These are phyloP conservation scores for Anarrhichthys ocellatus DNA, from an alignment of 2,113 vertebrate species.

Conservation along the genomic window DNA sequence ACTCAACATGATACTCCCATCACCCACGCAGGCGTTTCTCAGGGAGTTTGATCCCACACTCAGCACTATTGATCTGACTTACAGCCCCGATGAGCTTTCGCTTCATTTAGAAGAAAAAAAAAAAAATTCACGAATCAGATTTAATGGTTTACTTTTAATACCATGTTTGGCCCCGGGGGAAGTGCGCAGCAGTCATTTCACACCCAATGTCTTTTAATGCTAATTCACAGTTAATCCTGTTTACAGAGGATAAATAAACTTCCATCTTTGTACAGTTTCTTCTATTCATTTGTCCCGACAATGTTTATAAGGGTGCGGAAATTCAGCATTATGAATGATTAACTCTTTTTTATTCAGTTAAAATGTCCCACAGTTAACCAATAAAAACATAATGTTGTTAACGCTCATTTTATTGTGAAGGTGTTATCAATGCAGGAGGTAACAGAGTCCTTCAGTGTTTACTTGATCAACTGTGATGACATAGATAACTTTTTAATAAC, in stretches of 20 bases:
- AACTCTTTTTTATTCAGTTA: not conserved
- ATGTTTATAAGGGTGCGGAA: not conserved
- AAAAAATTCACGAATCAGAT: not conserved
- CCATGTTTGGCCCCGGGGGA: not conserved
- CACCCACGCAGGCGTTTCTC: constrained; percentile 44
- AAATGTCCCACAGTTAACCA: not conserved
- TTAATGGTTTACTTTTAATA: not conserved
- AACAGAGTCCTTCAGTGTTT: not conserved
- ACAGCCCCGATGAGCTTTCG: constrained; percentile 14
- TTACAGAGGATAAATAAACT: not conserved
- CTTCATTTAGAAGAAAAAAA: not conserved
- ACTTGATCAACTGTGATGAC: not conserved
- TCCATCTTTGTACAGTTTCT: not conserved
- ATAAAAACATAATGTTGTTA: not conserved
- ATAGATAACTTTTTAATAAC: not conserved
- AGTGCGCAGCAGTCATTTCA: not conserved
- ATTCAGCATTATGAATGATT: constrained; percentile 9
- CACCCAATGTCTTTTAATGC: not conserved
- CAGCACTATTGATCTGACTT: constrained; percentile 10
- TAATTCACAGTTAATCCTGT: not conserved
- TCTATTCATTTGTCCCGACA: not conserved
- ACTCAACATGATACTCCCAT: not conserved
- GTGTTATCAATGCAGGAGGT: not conserved
- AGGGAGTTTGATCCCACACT: constrained; percentile 21
- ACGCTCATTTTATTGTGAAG: not conserved